Percentiles rank a stretch among this genome's conserved stretches.
Evolutionary conservation across 1,140 invertebrate species (phyloP).

Genomic region (Drosophila equinoxialis): DNA sequence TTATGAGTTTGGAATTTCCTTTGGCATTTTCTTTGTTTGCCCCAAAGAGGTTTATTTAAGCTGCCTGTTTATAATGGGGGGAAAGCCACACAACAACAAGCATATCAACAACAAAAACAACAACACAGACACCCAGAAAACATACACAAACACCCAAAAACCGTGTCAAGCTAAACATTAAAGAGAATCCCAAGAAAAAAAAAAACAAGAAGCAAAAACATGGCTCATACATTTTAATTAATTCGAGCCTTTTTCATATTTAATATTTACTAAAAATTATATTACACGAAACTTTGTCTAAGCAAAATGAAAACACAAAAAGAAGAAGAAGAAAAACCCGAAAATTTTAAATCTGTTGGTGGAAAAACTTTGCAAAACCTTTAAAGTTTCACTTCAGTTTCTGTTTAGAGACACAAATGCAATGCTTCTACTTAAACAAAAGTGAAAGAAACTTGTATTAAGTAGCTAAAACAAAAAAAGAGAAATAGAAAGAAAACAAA

Average conservation of each 20-base stretch:
- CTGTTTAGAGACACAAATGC: not conserved
- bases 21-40: slow-evolving; percentile 56
- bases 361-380: not conserved
- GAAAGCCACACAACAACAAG: slow-evolving; percentile 21
- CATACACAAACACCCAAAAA: slow-evolving; percentile 3
- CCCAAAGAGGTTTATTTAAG: slow-evolving; percentile 53
- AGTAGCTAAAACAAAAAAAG: slow-evolving; percentile 36
- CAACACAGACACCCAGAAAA: slow-evolving; percentile 2
- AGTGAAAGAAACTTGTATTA: slow-evolving; percentile 28
- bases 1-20: slow-evolving; percentile 39
- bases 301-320: not conserved
- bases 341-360: not conserved
- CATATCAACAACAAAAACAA: not conserved
- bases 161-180: slow-evolving; percentile 25
- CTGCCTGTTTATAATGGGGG: slow-evolving; percentile 54
- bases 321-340: not conserved
- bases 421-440: not conserved
- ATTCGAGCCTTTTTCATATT: slow-evolving; percentile 65
- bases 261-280: slow-evolving; percentile 69
- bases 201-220: slow-evolving; percentile 28
- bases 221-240: slow-evolving; percentile 77
- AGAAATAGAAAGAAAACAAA: slow-evolving; percentile 31
- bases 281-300: slow-evolving; percentile 50
- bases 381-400: not conserved
- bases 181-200: not conserved